Evolutionary conservation across 2,113 vertebrate species (phyloP).

Genomic region (Clinocottus analis): DNA sequence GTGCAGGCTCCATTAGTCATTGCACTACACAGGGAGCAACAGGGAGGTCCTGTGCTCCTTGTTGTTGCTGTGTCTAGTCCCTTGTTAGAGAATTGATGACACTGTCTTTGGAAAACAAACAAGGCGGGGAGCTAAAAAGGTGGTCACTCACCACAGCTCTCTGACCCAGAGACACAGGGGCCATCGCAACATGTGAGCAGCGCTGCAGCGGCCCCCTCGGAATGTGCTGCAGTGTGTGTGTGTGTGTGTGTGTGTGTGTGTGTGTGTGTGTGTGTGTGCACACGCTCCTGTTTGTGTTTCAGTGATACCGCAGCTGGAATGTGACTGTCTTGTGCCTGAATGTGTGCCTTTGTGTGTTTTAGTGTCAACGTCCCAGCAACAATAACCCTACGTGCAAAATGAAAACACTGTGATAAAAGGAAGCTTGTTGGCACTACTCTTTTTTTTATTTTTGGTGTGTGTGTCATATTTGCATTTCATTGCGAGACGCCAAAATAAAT

Average conservation of each 20-base stretch:
- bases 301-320: slow-evolving; percentile 74
- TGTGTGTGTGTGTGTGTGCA: slow-evolving; percentile 55
- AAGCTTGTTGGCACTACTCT: slow-evolving; percentile 30
- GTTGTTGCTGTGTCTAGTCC: slow-evolving; percentile 79
- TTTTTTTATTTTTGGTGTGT: slow-evolving; percentile 15
- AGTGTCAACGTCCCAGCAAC: slow-evolving; percentile 49
- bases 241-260: slow-evolving; percentile 47
- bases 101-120: slow-evolving; percentile 82
- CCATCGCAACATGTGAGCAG: slow-evolving; percentile 73
- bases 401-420: slow-evolving; percentile 48
- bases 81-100: slow-evolving; percentile 83
- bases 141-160: slow-evolving; percentile 78
- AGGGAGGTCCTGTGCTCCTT: slow-evolving; percentile 73
- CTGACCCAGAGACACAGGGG: slow-evolving; percentile 79
- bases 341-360: slow-evolving; percentile 70
- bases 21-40: slow-evolving; percentile 50
- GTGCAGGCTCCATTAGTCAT: slow-evolving; percentile 70
- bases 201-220: slow-evolving; percentile 61
- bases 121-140: slow-evolving; percentile 78
- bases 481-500: slow-evolving; percentile 70
- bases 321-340: slow-evolving; percentile 78
- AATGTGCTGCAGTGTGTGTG: slow-evolving; percentile 70
- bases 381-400: slow-evolving; percentile 51
- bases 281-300: slow-evolving; percentile 81
- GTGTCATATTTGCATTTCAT: slow-evolving; percentile 25